Evolutionary conservation across 2,888 invertebrate genomes (phyloP).

Genomic region (Drosophila eohydei): DNA sequence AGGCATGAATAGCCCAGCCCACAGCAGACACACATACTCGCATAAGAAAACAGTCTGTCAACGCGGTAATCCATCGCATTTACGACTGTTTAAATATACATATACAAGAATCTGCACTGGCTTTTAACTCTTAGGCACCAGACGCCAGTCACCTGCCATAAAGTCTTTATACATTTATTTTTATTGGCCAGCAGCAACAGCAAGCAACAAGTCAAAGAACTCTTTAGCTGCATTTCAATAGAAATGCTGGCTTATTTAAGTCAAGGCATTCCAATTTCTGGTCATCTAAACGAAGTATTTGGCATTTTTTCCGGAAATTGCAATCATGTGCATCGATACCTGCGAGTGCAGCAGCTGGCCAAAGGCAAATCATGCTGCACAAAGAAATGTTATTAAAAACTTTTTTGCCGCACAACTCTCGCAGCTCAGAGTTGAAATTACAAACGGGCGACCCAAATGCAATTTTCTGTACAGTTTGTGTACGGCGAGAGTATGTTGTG

Average conservation of each 20-base stretch:
- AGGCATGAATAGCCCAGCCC: conserved; percentile 25
- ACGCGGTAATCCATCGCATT: conserved; percentile 70
- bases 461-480: conserved; percentile 45
- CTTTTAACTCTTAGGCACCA: conserved; percentile 50
- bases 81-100: conserved; percentile 66
- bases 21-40: not conserved
- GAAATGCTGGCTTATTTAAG: not conserved
- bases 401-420: conserved; percentile 44
- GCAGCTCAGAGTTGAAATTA: conserved; percentile 45
- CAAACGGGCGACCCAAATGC: conserved; percentile 47
- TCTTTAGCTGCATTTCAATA: not conserved
- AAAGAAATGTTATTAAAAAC: conserved; percentile 73
- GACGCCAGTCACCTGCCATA: conserved; percentile 34
- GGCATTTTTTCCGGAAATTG: not conserved
- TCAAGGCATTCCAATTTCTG: not conserved
- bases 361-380: conserved; percentile 13
- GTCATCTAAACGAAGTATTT: conserved; percentile 13
- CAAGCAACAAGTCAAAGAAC: conserved; percentile 43
- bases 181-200: conserved; percentile 25
- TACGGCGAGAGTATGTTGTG: conserved; percentile 12
- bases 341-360: not conserved
- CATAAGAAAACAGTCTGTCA: conserved; percentile 46
- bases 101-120: conserved; percentile 36
- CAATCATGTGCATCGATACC: conserved; percentile 9
- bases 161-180: conserved; percentile 17